Base-by-base conservation (phyloP, 2,888 invertebrate genomes). In the Agonum fuliginosum region DNA sequence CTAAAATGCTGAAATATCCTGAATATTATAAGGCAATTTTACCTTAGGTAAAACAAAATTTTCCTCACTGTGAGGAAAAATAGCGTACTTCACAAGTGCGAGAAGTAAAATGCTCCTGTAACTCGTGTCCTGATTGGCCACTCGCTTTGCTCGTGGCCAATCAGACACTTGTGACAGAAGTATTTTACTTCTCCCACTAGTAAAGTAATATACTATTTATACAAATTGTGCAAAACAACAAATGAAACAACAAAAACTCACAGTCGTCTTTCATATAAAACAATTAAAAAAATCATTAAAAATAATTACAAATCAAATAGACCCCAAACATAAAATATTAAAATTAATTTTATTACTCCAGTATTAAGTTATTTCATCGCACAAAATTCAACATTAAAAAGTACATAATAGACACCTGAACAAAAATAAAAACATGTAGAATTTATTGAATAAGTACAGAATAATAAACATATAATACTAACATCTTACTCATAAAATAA, bases 401-500 rank as follows among this genome's bases (percentile, higher is more conserved):
- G 12, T 20, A 20, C 20, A 17, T 17, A 19, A 20, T 54, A 22
- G 24, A 12, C 51, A 54, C 54, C 24, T 54, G 4, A 22, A 1
- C 54, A 20, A 54, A 24, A 62, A 17, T 12, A 62, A 62, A 62
- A 62, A 14, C 10, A 30, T 17, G 30, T 27, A 62, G 19, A 34
- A 20, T 34, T 62, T 20, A 19, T 62, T 12, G 14, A 62, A 8
- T 62, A 34, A 62, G 30, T 62, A 62, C 62, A 62, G 62, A 62
- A 34, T 37, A 37, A 34, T 62, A 30, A 62, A 37, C 34, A 62
- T 34, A 62, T 62, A 62, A 62, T 62, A 62, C 62, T 62, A 54
- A 62, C 34, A 62, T 62, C 62, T 62, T 62, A 62, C n/a, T 17
- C 34, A 62, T 62, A 62, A 62, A 62, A 62, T 62, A 62, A 62